Evolutionary conservation across 2,113 vertebrate genomes (phyloP).

Genomic region (Leptobrachium ailaonicum): DNA sequence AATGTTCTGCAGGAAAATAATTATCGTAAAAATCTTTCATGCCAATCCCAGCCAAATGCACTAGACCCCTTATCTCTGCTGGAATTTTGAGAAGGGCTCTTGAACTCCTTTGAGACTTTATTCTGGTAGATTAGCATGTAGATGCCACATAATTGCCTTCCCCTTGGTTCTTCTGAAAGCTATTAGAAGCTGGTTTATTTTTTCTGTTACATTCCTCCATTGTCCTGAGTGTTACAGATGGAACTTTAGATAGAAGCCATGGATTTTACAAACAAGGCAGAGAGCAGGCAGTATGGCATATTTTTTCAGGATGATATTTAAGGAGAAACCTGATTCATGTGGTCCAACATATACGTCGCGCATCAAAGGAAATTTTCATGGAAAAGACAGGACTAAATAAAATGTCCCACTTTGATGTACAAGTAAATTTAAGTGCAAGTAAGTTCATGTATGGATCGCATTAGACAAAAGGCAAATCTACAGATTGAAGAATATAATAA

Average conservation of each 20-base stretch:
- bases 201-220: slow-evolving; percentile 70
- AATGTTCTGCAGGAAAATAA: slow-evolving; percentile 73
- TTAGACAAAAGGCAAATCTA: too few species aligned
- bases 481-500: too few species aligned
- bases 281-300: slow-evolving; percentile 42
- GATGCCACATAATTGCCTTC: slow-evolving; percentile 93
- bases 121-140: slow-evolving; percentile 90
- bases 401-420: too few species aligned
- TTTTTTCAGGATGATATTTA: slow-evolving; percentile 25
- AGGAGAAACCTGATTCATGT: slow-evolving; percentile 25
- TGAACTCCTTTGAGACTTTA: slow-evolving; percentile 82
- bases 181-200: slow-evolving; percentile 86
- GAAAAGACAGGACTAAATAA: background rate
- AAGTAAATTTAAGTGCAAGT: too few species aligned
- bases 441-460: too few species aligned
- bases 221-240: slow-evolving; percentile 70
- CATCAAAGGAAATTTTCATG: background rate
- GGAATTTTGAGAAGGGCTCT: slow-evolving; percentile 88
- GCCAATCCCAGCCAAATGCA: slow-evolving; percentile 64
- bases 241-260: slow-evolving; percentile 65
- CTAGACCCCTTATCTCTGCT: slow-evolving; percentile 82
- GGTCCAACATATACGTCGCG: slow-evolving; percentile 32
- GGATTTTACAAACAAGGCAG: slow-evolving; percentile 51
- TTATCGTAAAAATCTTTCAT: slow-evolving; percentile 75
- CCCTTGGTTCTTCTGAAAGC: slow-evolving; percentile 83